Evolutionary conservation across 1,140 invertebrate species (phyloP), one percentile per base, ranked within the genome.

Genomic region (Scylla paramamosain): DNA sequence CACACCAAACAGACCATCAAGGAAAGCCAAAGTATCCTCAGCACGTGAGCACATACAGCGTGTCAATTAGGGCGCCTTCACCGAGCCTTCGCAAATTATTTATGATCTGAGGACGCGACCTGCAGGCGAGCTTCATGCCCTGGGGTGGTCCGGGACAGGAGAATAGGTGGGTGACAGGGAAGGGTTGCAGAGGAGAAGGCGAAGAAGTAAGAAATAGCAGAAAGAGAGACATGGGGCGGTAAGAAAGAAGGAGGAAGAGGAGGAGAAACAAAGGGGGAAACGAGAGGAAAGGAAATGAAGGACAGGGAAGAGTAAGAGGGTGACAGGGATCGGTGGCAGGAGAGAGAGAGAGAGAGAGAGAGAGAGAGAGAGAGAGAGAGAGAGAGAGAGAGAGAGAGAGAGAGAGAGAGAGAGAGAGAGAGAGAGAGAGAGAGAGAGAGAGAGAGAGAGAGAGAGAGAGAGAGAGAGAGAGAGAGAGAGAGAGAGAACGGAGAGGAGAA

Each of bases 11-110:
- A 25, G 20, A 0, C 45, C 48, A 59, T 77, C n/a, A 77, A 77
- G 31, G 32, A 77, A 31, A 39, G 48, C 91, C 31, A 46, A 20
- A 77, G 92, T 31, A 93, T 45, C 20, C 48, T 46, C 32, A 31
- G 20, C 82, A 77, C 82, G 82, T 77, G 46, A 77, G 92, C 46
- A 93, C 92, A 93, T 86, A 86, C 29, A 93, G 32, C 83, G 82
- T 93, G 92, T 93, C 92, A 93, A 93, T 93, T 93, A 93, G 82
- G 92, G 83, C 77, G 92, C 39, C 39, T 39, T 77, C 25, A 45
- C 82, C 77, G 48, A 93, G 82, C 20, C 83, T 86, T 4, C 32
- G 82, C 83, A 84, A 48, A 93, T 93, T 48, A 93, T 93, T 93
- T 93, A 93, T 82, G 83, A 52, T 82, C 39, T n/a, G 86, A 93